phyloP scores from a whole-genome alignment of 1,140 invertebrate species.

The Chelonus insularis region DNA sequence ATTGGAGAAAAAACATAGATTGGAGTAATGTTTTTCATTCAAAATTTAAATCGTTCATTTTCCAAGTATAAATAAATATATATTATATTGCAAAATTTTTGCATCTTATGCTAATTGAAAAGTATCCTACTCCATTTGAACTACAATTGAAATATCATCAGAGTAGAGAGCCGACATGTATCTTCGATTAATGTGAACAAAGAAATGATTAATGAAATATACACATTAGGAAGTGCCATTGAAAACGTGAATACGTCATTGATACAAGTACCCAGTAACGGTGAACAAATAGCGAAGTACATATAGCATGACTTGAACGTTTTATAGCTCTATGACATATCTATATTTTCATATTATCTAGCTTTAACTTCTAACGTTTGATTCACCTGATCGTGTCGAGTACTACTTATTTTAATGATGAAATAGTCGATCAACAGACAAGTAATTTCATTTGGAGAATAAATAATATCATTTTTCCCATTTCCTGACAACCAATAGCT shows the following conservation, averaged over 20 bases:
- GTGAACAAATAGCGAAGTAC: constrained; percentile 2
- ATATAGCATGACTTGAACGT: background rate
- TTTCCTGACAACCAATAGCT: background rate
- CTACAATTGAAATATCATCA: too few species aligned
- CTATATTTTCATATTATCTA: background rate
- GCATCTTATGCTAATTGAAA: too few species aligned
- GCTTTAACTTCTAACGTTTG: background rate
- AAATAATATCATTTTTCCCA: background rate
- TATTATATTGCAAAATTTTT: too few species aligned
- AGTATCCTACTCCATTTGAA: too few species aligned
- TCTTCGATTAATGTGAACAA: background rate
- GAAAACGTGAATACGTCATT: constrained; percentile 16
- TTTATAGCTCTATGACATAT: background rate
- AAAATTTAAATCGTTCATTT: too few species aligned
- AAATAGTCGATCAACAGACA: constrained; percentile 1
- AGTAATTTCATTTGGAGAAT: background rate
- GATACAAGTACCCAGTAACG: constrained; percentile 9
- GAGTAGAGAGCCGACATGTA: background rate
- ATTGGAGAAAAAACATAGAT: too few species aligned
- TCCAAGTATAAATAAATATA: too few species aligned
- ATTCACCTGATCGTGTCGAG: background rate
- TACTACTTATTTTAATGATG: constrained; percentile 5
- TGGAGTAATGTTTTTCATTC: too few species aligned
- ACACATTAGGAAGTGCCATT: constrained; percentile 19
- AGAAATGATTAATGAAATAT: constrained; percentile 13